These are phyloP conservation scores for Tachina grossa DNA, from an alignment of 2,888 invertebrate species.

Conservation along the genomic window DNA sequence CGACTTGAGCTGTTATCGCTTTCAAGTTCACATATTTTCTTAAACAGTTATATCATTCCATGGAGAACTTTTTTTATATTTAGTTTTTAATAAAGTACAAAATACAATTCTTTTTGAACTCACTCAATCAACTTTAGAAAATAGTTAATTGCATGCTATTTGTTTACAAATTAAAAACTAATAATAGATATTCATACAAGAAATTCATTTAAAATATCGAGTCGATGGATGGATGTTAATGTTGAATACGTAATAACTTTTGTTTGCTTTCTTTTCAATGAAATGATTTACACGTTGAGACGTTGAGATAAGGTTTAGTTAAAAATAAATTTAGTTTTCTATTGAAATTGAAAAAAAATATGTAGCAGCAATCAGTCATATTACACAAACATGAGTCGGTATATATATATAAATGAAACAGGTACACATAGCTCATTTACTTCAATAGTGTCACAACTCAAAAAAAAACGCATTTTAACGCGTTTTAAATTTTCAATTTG, in stretches of 20 bases:
- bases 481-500: too few relatives aligned
- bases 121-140: slow-evolving; percentile 26
- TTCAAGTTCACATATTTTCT: neutral
- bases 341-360: slow-evolving; percentile 1
- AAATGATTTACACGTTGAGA: neutral
- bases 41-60: neutral
- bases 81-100: neutral
- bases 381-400: neutral
- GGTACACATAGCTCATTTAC: too few relatives aligned
- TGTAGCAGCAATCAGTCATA: neutral
- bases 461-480: too few relatives aligned
- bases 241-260: slow-evolving; percentile 15
- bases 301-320: slow-evolving; percentile 40
- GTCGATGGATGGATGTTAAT: neutral
- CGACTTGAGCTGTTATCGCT: too few relatives aligned
- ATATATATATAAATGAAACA: slow-evolving; percentile 6
- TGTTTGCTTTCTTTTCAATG: slow-evolving; percentile 3
- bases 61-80: neutral
- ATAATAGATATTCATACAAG: neutral
- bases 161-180: slow-evolving; percentile 37
- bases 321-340: too few relatives aligned
- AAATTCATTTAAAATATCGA: neutral
- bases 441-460: too few relatives aligned
- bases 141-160: slow-evolving; percentile 45
- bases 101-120: slow-evolving; percentile 21